These are phyloP conservation scores for Ochropleura plecta DNA, from an alignment of 2,888 invertebrate species.

Conservation along the genomic window DNA sequence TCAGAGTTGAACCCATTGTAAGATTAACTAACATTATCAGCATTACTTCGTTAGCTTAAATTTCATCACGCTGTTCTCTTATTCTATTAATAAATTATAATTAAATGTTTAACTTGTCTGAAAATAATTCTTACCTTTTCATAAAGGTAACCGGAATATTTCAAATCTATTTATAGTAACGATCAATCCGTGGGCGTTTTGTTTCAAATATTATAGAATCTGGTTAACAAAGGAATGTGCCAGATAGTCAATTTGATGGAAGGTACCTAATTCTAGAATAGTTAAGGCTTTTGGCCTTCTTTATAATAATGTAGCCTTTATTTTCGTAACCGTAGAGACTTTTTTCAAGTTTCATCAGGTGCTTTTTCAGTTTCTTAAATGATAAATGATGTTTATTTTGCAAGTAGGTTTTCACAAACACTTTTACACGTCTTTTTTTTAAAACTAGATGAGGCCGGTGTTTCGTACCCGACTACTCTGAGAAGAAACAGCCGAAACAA, in stretches of 20 bases:
- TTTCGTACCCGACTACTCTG: no score
- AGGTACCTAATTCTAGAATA: neutral
- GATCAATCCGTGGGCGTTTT: neutral
- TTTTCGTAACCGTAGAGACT: neutral
- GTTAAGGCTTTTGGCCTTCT: slow-evolving; percentile 8
- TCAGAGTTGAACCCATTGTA: neutral
- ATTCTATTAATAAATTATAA: slow-evolving; percentile 8
- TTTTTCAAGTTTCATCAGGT: neutral
- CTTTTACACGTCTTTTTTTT: no score
- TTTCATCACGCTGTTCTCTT: neutral
- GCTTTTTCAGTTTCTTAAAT: neutral
- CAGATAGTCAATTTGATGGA: neutral
- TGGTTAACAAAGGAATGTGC: neutral
- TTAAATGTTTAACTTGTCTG: slow-evolving; percentile 3
- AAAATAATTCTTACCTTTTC: slow-evolving; percentile 14
- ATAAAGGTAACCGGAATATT: slow-evolving; percentile 4
- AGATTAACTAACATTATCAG: neutral
- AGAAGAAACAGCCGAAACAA: no score
- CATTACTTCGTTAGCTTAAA: neutral
- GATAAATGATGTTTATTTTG: no score
- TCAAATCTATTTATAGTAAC: neutral
- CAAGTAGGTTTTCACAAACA: no score
- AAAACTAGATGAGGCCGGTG: no score
- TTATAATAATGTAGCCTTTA: neutral
- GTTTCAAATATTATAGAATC: slow-evolving; percentile 7